A percentile compares a stretch with the other conserved stretches of the same genome.
phyloP scores from a whole-genome alignment of 2,888 invertebrate species.

The Celastrina argiolus region DNA sequence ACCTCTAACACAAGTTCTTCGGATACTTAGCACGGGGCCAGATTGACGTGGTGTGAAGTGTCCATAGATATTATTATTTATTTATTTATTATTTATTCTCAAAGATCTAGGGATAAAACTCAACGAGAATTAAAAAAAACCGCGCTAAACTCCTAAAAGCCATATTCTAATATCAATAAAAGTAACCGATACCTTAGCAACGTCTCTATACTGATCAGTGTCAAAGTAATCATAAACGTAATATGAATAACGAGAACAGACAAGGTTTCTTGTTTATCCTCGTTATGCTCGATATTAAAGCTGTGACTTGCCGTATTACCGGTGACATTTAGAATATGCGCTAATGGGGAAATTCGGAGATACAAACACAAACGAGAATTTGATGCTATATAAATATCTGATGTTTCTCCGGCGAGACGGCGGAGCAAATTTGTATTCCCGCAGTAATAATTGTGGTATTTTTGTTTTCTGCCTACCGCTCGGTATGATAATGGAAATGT shows the following conservation, averaged over 20 bases:
- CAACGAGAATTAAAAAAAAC: no score
- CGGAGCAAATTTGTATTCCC: background rate
- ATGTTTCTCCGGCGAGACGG: background rate
- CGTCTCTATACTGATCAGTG: background rate
- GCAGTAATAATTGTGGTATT: conserved; percentile 7
- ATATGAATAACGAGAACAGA: background rate
- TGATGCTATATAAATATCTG: conserved; percentile 15
- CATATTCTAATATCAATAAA: background rate
- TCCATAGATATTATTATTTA: no score
- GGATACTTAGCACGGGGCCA: no score
- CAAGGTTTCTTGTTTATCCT: background rate
- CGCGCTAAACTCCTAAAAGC: no score
- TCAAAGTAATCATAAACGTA: background rate
- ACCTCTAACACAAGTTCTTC: no score
- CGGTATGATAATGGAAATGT: conserved; percentile 2
- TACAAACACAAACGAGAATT: conserved; percentile 12
- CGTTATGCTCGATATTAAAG: conserved; percentile 6
- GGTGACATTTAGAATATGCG: conserved; percentile 26
- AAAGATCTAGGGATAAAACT: no score
- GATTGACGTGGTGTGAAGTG: no score
- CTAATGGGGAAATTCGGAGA: conserved; percentile 14
- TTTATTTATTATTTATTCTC: no score
- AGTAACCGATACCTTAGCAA: background rate
- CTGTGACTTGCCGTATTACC: conserved; percentile 6
- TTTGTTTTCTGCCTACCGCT: conserved; percentile 2